A percentile compares a stretch with the other conserved stretches of the same genome.
phyloP scores from a whole-genome alignment of 2,113 vertebrate species.

The Pituophis catenifer region DNA sequence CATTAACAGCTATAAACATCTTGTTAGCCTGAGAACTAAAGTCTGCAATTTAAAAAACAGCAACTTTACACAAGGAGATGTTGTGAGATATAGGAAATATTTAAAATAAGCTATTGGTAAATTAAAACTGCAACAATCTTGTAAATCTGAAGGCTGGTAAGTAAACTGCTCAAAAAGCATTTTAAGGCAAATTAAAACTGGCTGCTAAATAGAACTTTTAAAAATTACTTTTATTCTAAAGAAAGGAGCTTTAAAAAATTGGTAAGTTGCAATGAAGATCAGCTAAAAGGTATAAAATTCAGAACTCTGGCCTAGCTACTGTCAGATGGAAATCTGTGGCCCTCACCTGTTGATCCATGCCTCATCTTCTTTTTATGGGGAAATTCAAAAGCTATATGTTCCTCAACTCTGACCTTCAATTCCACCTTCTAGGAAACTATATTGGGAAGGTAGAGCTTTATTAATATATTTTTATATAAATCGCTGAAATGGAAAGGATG shows the following conservation, averaged over 20 bases:
- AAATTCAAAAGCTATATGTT: neutral
- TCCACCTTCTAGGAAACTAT: neutral
- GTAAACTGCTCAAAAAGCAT: slow-evolving; percentile 69
- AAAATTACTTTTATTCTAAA: slow-evolving; percentile 64
- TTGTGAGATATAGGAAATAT: slow-evolving; percentile 57
- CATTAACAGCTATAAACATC: slow-evolving; percentile 52
- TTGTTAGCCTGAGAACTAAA: slow-evolving; percentile 62
- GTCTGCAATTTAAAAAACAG: slow-evolving; percentile 51
- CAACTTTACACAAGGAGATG: slow-evolving; percentile 54
- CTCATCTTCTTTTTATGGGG: neutral
- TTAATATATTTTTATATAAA: neutral
- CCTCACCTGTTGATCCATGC: neutral
- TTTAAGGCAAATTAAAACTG: slow-evolving; percentile 82
- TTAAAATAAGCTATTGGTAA: slow-evolving; percentile 51
- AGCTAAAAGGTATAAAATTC: slow-evolving; percentile 52
- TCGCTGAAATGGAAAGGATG: slow-evolving; percentile 3
- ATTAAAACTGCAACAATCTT: slow-evolving; percentile 42
- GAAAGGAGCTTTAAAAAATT: slow-evolving; percentile 54
- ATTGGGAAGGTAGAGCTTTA: neutral
- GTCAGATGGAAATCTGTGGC: neutral
- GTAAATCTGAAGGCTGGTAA: slow-evolving; percentile 53
- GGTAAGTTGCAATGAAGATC: slow-evolving; percentile 44
- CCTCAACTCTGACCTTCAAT: neutral
- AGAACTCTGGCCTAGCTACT: slow-evolving; percentile 75
- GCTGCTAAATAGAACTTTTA: slow-evolving; percentile 72